Percentiles rank a stretch among this genome's conserved stretches.
Evolutionary conservation across 2,113 vertebrate species (phyloP).

Genomic region (Puffinus mauretanicus): DNA sequence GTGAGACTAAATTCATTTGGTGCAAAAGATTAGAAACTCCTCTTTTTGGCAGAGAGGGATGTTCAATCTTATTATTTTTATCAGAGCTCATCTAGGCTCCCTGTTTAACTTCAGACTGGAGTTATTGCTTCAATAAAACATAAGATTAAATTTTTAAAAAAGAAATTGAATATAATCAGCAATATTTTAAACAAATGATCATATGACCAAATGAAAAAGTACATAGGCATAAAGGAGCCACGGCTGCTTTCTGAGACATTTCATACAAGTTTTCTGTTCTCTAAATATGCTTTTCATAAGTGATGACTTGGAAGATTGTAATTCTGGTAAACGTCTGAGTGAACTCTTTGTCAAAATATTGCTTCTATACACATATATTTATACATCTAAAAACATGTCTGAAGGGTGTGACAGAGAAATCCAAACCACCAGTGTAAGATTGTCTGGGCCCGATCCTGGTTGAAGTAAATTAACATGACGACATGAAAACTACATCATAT

Average conservation of each 20-base stretch:
- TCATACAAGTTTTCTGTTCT: background rate
- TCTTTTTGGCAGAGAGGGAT: background rate
- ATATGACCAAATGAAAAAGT: background rate
- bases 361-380: background rate
- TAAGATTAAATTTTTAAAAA: background rate
- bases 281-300: background rate
- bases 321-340: background rate
- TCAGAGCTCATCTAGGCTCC: background rate
- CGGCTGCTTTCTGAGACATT: background rate
- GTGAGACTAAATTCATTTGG: background rate
- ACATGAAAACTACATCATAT: background rate
- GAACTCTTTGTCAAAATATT: background rate
- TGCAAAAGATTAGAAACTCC: background rate
- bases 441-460: background rate
- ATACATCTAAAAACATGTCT: background rate
- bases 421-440: background rate
- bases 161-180: background rate
- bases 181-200: background rate
- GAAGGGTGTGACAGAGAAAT: background rate
- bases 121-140: background rate
- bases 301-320: background rate
- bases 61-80: background rate
- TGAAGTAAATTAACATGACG: background rate
- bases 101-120: background rate
- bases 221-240: background rate